A percentile compares a stretch with the other conserved stretches of the same genome.
phyloP scores from a whole-genome alignment of 2,888 invertebrate genomes.

The Catotricha subobsoleta region DNA sequence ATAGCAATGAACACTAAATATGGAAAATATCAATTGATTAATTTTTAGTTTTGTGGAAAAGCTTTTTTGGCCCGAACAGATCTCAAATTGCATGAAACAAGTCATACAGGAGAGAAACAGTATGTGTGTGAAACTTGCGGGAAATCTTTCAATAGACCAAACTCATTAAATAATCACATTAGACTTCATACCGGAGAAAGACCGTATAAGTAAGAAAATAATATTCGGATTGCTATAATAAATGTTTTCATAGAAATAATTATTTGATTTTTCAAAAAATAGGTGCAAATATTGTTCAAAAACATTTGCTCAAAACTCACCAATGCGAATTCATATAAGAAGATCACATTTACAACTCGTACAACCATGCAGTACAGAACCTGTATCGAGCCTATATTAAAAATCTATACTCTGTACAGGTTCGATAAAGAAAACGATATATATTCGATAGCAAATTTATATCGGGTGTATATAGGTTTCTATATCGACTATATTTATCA shows the following conservation, averaged over 20 bases:
- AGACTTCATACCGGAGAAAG: conserved; percentile 41
- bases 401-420: too few species aligned
- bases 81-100: conserved; percentile 38
- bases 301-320: too few species aligned
- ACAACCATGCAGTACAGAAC: too few species aligned
- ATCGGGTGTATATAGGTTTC: too few species aligned
- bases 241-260: background rate
- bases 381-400: too few species aligned
- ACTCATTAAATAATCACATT: conserved; percentile 39
- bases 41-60: conserved; percentile 32
- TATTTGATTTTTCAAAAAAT: too few species aligned
- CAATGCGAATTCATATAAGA: too few species aligned
- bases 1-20: background rate
- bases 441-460: too few species aligned
- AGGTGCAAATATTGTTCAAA: too few species aligned
- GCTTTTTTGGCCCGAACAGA: conserved; percentile 40
- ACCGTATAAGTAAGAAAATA: conserved; percentile 37
- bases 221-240: conserved; percentile 10
- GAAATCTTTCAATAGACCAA: conserved; percentile 40
- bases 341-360: too few species aligned
- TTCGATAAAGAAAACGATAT: too few species aligned
- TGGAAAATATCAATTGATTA: background rate
- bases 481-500: too few species aligned
- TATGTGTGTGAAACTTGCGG: conserved; percentile 42
- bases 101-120: conserved; percentile 43